Conservation (phyloP, 2,888 invertebrate species). For the Plebejus argus region DNA sequence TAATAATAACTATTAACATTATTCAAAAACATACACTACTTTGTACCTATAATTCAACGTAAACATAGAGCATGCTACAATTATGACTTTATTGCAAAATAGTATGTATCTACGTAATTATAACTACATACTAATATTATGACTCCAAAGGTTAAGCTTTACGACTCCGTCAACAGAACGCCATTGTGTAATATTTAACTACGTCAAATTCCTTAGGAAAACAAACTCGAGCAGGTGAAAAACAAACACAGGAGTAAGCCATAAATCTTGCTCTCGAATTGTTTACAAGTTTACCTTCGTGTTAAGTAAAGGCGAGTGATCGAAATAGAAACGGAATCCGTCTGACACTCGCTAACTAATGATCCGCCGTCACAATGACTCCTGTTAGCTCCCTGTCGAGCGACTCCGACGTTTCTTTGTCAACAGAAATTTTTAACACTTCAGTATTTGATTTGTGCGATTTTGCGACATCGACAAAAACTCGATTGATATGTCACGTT, state of each 20-base stretch:
- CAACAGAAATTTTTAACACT: conserved; percentile 73
- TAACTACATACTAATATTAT: not conserved
- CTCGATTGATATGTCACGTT: conserved; percentile 76
- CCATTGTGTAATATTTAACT: not conserved
- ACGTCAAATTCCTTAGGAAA: not conserved
- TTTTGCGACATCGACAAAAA: conserved; percentile 59
- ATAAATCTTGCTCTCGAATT: conserved; percentile 67
- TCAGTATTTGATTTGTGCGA: conserved; percentile 79
- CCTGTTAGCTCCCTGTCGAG: conserved; percentile 60
- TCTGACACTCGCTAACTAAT: conserved; percentile 75
- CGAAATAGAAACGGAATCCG: conserved; percentile 59
- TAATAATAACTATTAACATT: no score
- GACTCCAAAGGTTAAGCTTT: not conserved
- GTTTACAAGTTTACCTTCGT: conserved; percentile 72
- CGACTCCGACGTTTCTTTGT: conserved; percentile 65
- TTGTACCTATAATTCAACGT: no score
- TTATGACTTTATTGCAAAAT: not conserved
- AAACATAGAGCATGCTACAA: not conserved
- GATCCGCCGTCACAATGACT: conserved; percentile 64
- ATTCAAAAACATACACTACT: no score
- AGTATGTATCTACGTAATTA: not conserved
- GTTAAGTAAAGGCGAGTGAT: conserved; percentile 62
- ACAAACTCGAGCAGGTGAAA: conserved; percentile 52
- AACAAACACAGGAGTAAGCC: conserved; percentile 49
- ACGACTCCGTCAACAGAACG: not conserved